Base-by-base conservation (phyloP, 2,888 invertebrate genomes). In the Rhamphomyia laevipes region DNA sequence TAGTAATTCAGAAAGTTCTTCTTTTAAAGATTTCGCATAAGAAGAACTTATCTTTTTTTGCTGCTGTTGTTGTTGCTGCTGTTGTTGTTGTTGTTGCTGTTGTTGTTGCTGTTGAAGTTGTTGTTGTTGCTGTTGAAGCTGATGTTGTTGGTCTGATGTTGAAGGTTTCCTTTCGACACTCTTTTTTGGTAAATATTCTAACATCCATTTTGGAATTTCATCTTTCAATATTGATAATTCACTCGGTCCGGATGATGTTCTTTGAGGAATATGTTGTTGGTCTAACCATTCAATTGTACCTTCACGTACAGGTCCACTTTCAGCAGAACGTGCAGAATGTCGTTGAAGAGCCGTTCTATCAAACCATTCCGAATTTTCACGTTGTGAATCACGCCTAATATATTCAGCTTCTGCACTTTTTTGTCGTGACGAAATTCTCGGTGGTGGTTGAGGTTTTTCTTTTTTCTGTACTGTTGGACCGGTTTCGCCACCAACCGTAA, bases 181-280 rank as follows among this genome's bases (percentile, higher is more conserved):
- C 35, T 69, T 68, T 6, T 63, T 62, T 10, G 69, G 68, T 53
- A 70, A 48, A 43, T 67, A 66, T 41, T 67, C 65, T 9, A 69
- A 55, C 47, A 69, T 49, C 71, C 70, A 71, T 13, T 67, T 68
- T 40, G 69, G 63, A 49, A 69, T 61, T 52, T 70, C 69, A 43
- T 69, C 67, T 51, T 70, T 69, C 51, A 66, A 57, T 50, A 69
- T 65, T 15, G 68, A 65, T 31, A 71, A 62, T 56, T 70, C 70
- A 51, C 68, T 70, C 16, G 71, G 71, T 1, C 71, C 71, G 1
- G 70, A 70, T 6, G 68, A 66, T 16, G 70, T 70, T 43, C 71
- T 61, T 13, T 65, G 66, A 1, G 70, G 70, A 17, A 58, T 56
- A 48, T 58, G 62, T 46, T 68, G 67, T 7, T 63, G 56, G 46